A percentile compares a stretch with the other conserved stretches of the same genome.
Conservation (phyloP, 2,113 vertebrate genomes). For the Oncorhynchus keta region DNA sequence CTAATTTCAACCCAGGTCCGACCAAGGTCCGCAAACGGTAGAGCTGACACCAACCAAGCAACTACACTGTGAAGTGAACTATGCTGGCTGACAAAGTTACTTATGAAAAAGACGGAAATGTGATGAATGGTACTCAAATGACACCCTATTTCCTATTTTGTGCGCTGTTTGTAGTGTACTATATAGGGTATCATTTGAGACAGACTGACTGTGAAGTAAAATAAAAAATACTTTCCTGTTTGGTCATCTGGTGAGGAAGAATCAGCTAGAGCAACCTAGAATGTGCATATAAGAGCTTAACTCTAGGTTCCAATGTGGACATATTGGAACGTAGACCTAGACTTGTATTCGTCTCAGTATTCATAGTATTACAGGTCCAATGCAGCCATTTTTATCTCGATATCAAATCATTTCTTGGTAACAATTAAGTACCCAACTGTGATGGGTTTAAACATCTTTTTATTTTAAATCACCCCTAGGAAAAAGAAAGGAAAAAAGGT, state of each 20-base stretch:
- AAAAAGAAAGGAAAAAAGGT: too few relatives aligned
- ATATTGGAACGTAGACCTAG: too few relatives aligned
- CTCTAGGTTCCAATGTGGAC: background rate
- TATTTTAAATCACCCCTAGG: too few relatives aligned
- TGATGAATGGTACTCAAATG: background rate
- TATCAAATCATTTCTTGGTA: too few relatives aligned
- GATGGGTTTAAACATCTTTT: too few relatives aligned
- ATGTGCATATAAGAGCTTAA: background rate
- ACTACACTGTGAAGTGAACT: conserved; percentile 8
- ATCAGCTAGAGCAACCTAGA: background rate
- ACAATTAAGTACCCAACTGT: too few relatives aligned
- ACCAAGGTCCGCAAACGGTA: background rate
- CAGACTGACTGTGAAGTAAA: background rate
- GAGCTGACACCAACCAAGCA: background rate
- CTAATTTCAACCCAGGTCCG: background rate
- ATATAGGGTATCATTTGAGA: background rate
- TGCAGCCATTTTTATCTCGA: too few relatives aligned
- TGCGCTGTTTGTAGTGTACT: background rate
- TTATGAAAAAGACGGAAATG: background rate
- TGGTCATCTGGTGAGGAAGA: background rate
- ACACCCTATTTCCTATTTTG: background rate
- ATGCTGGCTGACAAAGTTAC: too few relatives aligned
- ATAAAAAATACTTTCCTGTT: background rate
- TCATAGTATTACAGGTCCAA: too few relatives aligned
- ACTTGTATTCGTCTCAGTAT: too few relatives aligned